Evolutionary conservation across 1,140 invertebrate species (phyloP).

Genomic region (Calliphora vicina): DNA sequence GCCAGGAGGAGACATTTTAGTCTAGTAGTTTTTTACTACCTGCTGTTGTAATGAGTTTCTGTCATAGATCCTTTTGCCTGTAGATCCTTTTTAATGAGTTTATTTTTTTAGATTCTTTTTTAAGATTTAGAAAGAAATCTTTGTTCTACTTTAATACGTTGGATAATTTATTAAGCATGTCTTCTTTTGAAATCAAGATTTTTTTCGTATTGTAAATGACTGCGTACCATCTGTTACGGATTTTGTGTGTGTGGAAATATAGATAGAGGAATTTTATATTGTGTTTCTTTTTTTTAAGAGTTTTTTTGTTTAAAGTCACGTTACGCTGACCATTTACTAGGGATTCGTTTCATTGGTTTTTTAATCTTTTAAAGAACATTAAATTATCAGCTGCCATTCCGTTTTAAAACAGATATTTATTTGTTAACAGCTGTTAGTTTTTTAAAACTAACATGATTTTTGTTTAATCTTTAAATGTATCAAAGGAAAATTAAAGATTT

Average conservation of each 20-base stretch:
- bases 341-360: neutral
- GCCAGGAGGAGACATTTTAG: too few species aligned
- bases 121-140: neutral
- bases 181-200: neutral
- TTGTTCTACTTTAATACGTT: neutral
- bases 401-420: neutral
- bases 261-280: neutral
- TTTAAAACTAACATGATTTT: neutral
- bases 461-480: neutral
- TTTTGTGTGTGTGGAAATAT: neutral
- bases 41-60: neutral
- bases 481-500: neutral
- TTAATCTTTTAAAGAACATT: neutral
- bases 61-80: too few species aligned
- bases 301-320: constrained; percentile 12
- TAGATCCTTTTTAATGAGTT: neutral
- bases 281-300: neutral
- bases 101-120: neutral
- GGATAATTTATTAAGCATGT: neutral
- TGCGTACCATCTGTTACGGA: constrained; percentile 3
- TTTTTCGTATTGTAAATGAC: neutral
- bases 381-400: neutral
- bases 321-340: neutral
- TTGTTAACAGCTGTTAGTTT: neutral
- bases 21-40: neutral